phyloP scores from a whole-genome alignment of 2,797 vertebrate species.

The Mionectes olivaceus region DNA sequence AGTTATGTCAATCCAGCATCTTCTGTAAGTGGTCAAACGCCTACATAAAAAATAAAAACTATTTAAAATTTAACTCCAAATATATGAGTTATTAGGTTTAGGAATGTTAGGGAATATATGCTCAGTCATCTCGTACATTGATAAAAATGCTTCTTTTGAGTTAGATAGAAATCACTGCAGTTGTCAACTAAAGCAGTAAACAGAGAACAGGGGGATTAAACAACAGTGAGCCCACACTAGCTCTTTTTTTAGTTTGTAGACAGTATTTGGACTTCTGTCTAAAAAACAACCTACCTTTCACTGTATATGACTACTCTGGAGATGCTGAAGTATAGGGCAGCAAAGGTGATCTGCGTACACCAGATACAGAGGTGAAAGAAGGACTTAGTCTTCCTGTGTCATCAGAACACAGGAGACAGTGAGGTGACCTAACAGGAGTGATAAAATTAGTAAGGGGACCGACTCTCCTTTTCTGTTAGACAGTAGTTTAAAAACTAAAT shows the following conservation, averaged over 20 bases:
- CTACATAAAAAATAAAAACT: not conserved
- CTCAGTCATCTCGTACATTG: not conserved
- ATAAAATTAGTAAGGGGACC: not conserved
- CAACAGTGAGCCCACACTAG: not conserved
- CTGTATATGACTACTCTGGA: not conserved
- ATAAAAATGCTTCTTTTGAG: not conserved
- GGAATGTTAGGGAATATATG: not conserved
- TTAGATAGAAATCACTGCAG: not conserved
- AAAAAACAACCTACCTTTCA: not conserved
- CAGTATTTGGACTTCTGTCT: not conserved
- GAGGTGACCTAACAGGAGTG: not conserved
- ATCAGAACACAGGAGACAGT: slow-evolving; percentile 8
- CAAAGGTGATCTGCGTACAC: not conserved
- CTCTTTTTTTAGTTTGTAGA: not conserved
- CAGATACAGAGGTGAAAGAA: not conserved
- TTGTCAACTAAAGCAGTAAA: not conserved
- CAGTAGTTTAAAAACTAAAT: not conserved
- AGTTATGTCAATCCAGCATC: not conserved
- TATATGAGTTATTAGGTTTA: not conserved
- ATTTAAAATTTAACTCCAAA: not conserved
- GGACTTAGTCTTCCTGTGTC: not conserved
- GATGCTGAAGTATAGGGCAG: not conserved
- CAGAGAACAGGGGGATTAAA: not conserved
- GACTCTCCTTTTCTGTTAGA: not conserved
- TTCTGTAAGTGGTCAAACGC: not conserved